Percentiles rank a stretch among this genome's conserved stretches.
Evolutionary conservation across 35 echinoderm and acorn worm genomes (phyloP).

Genomic region (Apostichopus parvimensis): DNA sequence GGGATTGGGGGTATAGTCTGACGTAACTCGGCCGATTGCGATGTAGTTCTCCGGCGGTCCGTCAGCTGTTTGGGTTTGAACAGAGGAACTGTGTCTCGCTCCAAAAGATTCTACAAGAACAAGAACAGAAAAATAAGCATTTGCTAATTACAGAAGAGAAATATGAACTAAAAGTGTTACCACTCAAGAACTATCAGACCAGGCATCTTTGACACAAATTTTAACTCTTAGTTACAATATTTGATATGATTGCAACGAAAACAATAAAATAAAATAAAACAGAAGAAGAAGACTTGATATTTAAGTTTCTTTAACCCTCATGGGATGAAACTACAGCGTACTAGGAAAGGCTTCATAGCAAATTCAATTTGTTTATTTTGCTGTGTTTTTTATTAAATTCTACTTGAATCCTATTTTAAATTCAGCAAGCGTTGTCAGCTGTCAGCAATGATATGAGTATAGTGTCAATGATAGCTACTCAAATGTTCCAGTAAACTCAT

Average conservation of each 20-base stretch:
- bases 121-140: not conserved
- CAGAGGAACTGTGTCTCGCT: constrained; percentile 6
- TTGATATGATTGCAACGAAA: no score
- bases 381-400: no score
- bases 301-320: no score
- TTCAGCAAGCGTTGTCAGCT: not conserved
- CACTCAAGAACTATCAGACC: not conserved
- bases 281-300: no score
- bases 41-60: constrained; percentile 38
- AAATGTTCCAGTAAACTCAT: not conserved
- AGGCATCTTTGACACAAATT: not conserved
- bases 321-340: no score
- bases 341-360: no score
- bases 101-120: not conserved
- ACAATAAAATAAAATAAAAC: no score
- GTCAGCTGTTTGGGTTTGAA: constrained; percentile 33
- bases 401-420: no score
- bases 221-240: no score
- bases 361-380: no score
- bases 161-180: not conserved
- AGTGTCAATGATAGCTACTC: no score
- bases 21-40: constrained; percentile 4
- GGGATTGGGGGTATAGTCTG: constrained; percentile 33
- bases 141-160: not conserved
- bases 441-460: no score